Conservation (phyloP, 2,113 vertebrate species). For the Morone chrysops region DNA sequence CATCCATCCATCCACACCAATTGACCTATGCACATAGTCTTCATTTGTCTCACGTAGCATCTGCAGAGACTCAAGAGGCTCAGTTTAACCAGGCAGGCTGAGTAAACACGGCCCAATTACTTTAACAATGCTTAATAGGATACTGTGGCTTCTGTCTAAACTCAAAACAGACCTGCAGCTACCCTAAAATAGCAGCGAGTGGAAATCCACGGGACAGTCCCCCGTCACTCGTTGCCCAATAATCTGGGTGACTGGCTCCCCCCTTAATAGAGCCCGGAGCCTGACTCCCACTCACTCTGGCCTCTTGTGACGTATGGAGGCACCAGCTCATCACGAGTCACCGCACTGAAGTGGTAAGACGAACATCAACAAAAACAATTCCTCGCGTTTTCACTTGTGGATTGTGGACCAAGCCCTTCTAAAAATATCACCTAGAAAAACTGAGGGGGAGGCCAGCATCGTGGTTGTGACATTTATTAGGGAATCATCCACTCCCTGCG, state of each 20-base stretch:
- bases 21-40: background rate
- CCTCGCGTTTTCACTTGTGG: constrained; percentile 70
- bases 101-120: constrained; percentile 73
- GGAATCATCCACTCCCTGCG: constrained; percentile 68
- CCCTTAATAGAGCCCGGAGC: constrained; percentile 80
- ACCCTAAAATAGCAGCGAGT: constrained; percentile 77
- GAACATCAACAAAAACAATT: constrained; percentile 79
- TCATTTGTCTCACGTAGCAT: constrained; percentile 2
- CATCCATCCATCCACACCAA: background rate
- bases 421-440: constrained; percentile 81
- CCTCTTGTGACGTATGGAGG: constrained; percentile 78
- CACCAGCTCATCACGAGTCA: constrained; percentile 79
- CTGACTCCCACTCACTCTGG: constrained; percentile 79
- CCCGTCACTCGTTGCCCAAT: constrained; percentile 66
- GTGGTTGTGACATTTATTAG: constrained; percentile 77
- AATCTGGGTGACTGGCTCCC: constrained; percentile 66
- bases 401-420: constrained; percentile 63
- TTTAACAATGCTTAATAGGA: constrained; percentile 80
- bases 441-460: constrained; percentile 66
- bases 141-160: constrained; percentile 79
- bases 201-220: constrained; percentile 73
- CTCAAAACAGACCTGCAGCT: constrained; percentile 76
- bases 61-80: constrained; percentile 14
- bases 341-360: constrained; percentile 78
- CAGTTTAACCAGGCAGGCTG: constrained; percentile 30